These are phyloP conservation scores for Quadroppia sp. DNA, from an alignment of 2,888 invertebrate genomes.

Conservation along the genomic window DNA sequence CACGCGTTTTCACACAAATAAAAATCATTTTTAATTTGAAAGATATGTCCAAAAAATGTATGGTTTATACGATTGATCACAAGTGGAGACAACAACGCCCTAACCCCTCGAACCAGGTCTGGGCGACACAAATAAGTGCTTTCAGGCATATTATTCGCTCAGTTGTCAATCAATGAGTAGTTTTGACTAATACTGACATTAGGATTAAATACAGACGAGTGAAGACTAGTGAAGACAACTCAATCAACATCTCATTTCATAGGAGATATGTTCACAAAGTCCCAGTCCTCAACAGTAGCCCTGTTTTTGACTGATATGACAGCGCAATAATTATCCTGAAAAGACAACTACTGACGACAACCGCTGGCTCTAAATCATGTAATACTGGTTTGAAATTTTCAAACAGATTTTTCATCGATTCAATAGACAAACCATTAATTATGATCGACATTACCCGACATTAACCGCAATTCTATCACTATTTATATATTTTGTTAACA, in stretches of 20 bases:
- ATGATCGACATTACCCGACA: background rate
- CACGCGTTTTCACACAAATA: background rate
- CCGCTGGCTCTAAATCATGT: background rate
- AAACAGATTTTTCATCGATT: background rate
- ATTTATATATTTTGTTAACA: no score
- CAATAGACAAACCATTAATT: slow-evolving; percentile 11
- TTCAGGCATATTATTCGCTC: slow-evolving; percentile 3
- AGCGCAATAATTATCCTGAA: background rate
- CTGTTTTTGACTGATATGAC: slow-evolving; percentile 9
- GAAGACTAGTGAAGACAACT: background rate
- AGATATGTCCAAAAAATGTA: background rate
- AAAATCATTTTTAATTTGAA: background rate
- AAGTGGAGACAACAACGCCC: slow-evolving; percentile 4
- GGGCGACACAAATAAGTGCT: slow-evolving; percentile 23
- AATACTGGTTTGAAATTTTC: background rate
- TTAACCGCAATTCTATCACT: background rate
- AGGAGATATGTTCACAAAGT: background rate
- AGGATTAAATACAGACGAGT: slow-evolving; percentile 8
- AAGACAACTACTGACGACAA: background rate
- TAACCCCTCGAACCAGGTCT: slow-evolving; percentile 10
- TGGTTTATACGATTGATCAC: background rate
- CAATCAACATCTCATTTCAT: slow-evolving; percentile 20
- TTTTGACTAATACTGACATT: slow-evolving; percentile 3
- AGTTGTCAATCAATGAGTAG: slow-evolving; percentile 12
- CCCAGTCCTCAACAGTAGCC: background rate